Base-by-base conservation (phyloP, 2,888 invertebrate genomes). In the Pharmacophagus antenor region DNA sequence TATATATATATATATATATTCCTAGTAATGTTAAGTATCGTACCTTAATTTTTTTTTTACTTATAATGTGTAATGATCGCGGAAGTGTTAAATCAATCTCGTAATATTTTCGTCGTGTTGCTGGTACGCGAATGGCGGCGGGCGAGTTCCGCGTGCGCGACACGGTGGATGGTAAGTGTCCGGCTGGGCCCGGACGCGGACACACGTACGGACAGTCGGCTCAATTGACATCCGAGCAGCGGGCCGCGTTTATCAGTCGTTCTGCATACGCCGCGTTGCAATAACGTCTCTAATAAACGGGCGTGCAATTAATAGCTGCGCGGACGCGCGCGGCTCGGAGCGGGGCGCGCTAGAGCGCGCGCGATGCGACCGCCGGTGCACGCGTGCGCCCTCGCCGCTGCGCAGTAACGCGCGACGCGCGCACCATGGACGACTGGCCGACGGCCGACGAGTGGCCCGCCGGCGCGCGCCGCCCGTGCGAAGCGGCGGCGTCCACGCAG, bases 231-330 rank as follows among this genome's bases (percentile, higher is more conserved):
- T n/a, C n/a, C n/a, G n/a, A n/a, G n/a, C n/a, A n/a, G n/a, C n/a
- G n/a, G n/a, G n/a, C n/a, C n/a, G n/a, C n/a, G 27, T 41, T 21
- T 18, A 49, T 59, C 42, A 42, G 49, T 49, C 49, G 44, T 23
- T n/a, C 8, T 48, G 58, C 21, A 48, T 52, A 47, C 37, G n/a
- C 23, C 21, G 58, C 48, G 17, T 7, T 21, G 49, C 27, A 49
- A 49, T 49, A 49, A 41, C 20, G 49, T 27, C 23, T 37, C 73
- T 80, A 82, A 82, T 85, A 84, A 82, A 82, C 27, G 82, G 79
- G 82, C 80, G 82, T 79, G 85, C 79, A 83, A 79, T 82, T 82
- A 84, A 84, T 85, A 80, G 81, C 80, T 79, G 78, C 77, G 79
- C 77, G 79, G 76, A 77, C 73, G 74, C 79, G 73, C 65, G 73